These are phyloP conservation scores for Laodelphax striatellus DNA, from an alignment of 1,140 invertebrate genomes.

Conservation along the genomic window DNA sequence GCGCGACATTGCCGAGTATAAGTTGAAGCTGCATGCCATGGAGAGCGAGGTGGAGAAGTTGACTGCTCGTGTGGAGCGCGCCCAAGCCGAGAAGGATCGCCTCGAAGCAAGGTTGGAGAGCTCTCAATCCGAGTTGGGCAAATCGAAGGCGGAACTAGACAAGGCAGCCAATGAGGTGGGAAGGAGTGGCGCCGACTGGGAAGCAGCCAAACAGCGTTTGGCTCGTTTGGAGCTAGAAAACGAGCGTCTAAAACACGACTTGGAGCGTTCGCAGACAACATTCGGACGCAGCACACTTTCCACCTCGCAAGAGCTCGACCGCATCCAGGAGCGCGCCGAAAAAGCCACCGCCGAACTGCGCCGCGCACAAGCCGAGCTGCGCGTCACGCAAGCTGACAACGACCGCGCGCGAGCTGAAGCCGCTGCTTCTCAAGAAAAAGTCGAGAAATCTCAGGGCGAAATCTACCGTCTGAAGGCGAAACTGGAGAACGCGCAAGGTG, in stretches of 20 bases:
- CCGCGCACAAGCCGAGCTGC: constrained; percentile 64
- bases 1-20: constrained; percentile 87
- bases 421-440: constrained; percentile 76
- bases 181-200: constrained; percentile 77
- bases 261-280: constrained; percentile 69
- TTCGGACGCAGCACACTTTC: constrained; percentile 51
- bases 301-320: constrained; percentile 58
- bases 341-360: constrained; percentile 72
- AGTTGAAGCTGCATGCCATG: constrained; percentile 81
- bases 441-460: constrained; percentile 88
- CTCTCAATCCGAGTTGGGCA: constrained; percentile 84
- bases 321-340: constrained; percentile 77
- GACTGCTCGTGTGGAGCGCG: constrained; percentile 69
- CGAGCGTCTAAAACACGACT: constrained; percentile 70
- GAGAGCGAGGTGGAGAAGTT: constrained; percentile 67
- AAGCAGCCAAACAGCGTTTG: constrained; percentile 74
- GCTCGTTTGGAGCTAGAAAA: constrained; percentile 80
- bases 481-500: constrained; percentile 86
- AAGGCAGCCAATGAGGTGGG: constrained; percentile 82
- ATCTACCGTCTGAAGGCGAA: constrained; percentile 87
- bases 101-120: constrained; percentile 83
- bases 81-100: constrained; percentile 75
- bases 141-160: constrained; percentile 85
- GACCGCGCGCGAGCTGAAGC: constrained; percentile 74
- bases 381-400: constrained; percentile 74